phyloP scores from a whole-genome alignment of 2,113 vertebrate genomes.

The Mirounga angustirostris region DNA sequence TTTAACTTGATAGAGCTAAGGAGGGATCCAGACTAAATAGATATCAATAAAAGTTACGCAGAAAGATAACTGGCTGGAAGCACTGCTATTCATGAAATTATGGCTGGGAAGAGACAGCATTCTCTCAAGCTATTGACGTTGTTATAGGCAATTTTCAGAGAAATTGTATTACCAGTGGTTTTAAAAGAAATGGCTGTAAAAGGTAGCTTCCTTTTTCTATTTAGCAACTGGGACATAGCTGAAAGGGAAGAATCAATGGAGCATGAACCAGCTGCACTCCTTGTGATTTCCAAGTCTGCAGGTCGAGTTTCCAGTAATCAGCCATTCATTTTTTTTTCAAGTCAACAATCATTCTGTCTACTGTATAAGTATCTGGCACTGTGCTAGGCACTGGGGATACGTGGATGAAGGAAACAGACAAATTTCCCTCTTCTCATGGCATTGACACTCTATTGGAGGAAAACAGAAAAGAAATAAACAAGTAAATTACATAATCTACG shows the following conservation, averaged over 20 bases:
- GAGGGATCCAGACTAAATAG: conserved; percentile 31
- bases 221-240: conserved; percentile 23
- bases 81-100: conserved; percentile 42
- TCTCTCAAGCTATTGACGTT: conserved; percentile 57
- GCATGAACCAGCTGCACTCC: neutral
- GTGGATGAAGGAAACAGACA: neutral
- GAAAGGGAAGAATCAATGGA: conserved; percentile 16
- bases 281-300: neutral
- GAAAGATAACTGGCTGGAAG: conserved; percentile 58
- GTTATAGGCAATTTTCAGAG: conserved; percentile 65
- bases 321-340: neutral
- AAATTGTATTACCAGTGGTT: conserved; percentile 71
- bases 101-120: neutral
- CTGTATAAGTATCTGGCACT: neutral
- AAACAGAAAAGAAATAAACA: neutral
- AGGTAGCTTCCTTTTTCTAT: conserved; percentile 52
- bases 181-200: conserved; percentile 58
- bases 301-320: conserved; percentile 13
- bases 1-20: conserved; percentile 39
- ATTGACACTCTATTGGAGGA: neutral
- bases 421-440: neutral
- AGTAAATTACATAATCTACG: neutral
- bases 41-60: conserved; percentile 63
- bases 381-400: neutral
- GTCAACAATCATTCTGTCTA: neutral